Base-by-base conservation (phyloP, 2,888 invertebrate genomes). In the Phrixothrix hirtus region DNA sequence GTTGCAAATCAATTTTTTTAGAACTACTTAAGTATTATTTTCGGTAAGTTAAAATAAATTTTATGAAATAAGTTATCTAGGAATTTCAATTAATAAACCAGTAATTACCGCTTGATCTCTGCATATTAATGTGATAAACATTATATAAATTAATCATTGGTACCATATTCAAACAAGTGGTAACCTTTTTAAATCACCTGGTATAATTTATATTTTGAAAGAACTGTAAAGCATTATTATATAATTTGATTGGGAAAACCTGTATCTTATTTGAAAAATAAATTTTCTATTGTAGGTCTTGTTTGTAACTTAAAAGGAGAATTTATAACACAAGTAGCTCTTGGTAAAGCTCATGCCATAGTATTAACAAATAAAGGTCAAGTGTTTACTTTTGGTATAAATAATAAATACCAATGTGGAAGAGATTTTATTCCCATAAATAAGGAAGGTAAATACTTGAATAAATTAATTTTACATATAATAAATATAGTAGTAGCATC, bases 371-470 rank as follows among this genome's bases (percentile, higher is more conserved):
- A 84, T 61, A 89, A 89, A 69, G 98, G 98, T 0, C 87, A 89
- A 63, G 86, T 97, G 1, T 96, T 88, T 73, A 95, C 97, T 0
- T 96, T 97, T 75, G 98, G 98, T 2, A 89, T 97, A 55, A 98
- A 98, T 75, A 97, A 98, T 73, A 95, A 96, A 73, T 95, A 95
- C 1, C 98, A 98, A 71, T 98, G 98, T 76, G 98, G 98, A 2
- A 79, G 95, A 57, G 92, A 92, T 64, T 91, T 89, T 67, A 60
- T 80, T 27, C 72, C 77, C n/a, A 78, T 81, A 57, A 78, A 78
- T 10, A 82, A 81, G 72, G 85, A 85, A 72, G 82, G 83, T 79
- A 69, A 76, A 75, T 21, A 25, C 36, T 13, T 29, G 27, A 15
- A 32, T n/a, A 13, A 11, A 7, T 21, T 3, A 21, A 21, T 21